phyloP scores from a whole-genome alignment of 2,888 invertebrate species.

The Biston betularia region DNA sequence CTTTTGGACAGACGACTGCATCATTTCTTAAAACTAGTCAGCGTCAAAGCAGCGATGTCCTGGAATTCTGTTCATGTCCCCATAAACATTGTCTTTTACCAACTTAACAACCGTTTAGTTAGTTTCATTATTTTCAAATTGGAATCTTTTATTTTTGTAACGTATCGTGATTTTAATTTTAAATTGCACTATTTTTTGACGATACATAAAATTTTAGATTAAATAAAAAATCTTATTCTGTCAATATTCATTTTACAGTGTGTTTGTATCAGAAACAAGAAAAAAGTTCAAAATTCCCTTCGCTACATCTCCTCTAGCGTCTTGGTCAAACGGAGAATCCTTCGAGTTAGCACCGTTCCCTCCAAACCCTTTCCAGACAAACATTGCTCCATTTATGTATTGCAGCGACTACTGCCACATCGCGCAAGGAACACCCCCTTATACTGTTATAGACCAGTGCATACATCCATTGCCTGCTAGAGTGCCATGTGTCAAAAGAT shows the following conservation, averaged over 20 bases:
- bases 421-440: constrained; percentile 72
- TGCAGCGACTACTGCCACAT: constrained; percentile 81
- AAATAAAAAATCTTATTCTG: too few relatives aligned
- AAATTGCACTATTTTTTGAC: background rate
- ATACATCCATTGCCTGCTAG: constrained; percentile 59
- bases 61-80: too few relatives aligned
- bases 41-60: too few relatives aligned
- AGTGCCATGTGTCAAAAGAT: constrained; percentile 57
- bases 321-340: constrained; percentile 71
- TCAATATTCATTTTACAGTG: constrained; percentile 54
- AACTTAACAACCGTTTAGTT: too few relatives aligned
- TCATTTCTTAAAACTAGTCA: background rate
- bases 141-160: too few relatives aligned
- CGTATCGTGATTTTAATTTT: too few relatives aligned
- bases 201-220: too few relatives aligned
- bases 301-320: constrained; percentile 62
- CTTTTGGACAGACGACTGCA: too few relatives aligned
- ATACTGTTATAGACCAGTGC: constrained; percentile 71
- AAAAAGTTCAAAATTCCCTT: constrained; percentile 72
- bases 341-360: constrained; percentile 74
- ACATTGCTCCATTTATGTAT: constrained; percentile 80
- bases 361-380: constrained; percentile 78
- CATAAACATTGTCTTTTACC: too few relatives aligned
- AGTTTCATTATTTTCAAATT: too few relatives aligned
- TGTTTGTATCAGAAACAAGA: constrained; percentile 74